Evolutionary conservation across 2,797 vertebrate species (phyloP), one percentile per base, ranked within the genome.

Genomic region (Sebastes goodei): DNA sequence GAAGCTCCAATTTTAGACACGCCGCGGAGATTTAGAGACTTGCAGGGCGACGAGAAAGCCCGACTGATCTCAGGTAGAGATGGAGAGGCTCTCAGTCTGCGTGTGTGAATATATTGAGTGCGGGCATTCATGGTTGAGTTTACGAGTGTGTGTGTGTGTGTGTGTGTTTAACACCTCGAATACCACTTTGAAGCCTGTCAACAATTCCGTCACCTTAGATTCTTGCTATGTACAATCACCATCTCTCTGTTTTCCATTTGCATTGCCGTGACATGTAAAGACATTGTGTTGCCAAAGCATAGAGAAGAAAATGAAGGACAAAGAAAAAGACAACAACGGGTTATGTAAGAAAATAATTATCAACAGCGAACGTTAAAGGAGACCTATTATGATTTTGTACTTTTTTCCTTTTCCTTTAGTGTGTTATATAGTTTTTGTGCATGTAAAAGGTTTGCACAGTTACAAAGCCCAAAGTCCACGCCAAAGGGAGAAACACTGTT

Each of bases 1-100:
- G 80, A 25, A 67, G 88, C 57, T 83, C 85, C 81, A 72, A 65
- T 70, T 92, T 92, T 86, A 92, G 87, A 82, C 35, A 0, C 32
- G 6, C 15, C 10, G 1, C 1, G 0, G 68, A 78, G 81, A 76
- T 82, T 90, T 79, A 77, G 79, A 71, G 78, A 27, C 9, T 1
- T 3, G 30, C 11, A 21, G 66, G 64, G 55, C 8, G 61, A 66
- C 80, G 10, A 0, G 1, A 76, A 68, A 65, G 53, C 81, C 66
- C 66, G 63, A 55, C 35, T 81, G 82, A 82, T 83, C 86, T 66
- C 76, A 84, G 83, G 78, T 76, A 10, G 82, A 82, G 81, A 82
- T 78, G 70, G 63, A 64, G 71, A 67, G 60, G 53, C 53, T 80
- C 53, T 71, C 33, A n/a, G 17, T 42, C 70, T 53, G 65, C 3